phyloP scores from a whole-genome alignment of 2,113 vertebrate genomes.

The Pseudorectes ferrugineus region DNA sequence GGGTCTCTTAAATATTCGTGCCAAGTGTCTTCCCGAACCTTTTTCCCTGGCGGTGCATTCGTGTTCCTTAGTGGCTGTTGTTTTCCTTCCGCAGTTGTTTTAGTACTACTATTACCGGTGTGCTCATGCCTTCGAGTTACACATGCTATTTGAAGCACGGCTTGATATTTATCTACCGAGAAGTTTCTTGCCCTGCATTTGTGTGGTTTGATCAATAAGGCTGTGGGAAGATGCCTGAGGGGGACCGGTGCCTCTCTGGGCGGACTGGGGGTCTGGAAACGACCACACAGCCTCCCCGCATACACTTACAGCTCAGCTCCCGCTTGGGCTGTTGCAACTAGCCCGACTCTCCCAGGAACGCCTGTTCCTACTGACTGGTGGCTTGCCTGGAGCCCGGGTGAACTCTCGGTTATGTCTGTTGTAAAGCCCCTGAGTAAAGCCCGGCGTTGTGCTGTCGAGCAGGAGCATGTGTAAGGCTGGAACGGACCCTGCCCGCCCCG shows the following conservation, averaged over 20 bases:
- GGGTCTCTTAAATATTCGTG: constrained; percentile 31
- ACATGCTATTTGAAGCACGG: not conserved
- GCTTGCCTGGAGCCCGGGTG: not conserved
- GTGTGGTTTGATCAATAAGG: constrained; percentile 28
- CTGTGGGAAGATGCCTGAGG: not conserved
- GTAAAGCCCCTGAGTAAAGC: not conserved
- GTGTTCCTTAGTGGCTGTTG: not conserved
- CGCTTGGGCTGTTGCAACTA: not conserved
- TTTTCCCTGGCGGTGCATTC: constrained; percentile 12
- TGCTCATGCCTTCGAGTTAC: not conserved
- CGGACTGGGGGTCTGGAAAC: not conserved
- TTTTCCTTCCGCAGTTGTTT: not conserved
- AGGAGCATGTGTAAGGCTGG: not conserved
- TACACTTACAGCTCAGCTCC: not conserved
- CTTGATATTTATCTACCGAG: not conserved
- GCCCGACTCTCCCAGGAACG: not conserved
- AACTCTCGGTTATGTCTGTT: not conserved
- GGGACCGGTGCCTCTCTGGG: not conserved
- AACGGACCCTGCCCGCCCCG: not conserved
- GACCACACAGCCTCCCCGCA: not conserved
- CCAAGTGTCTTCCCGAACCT: not conserved
- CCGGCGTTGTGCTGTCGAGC: not conserved
- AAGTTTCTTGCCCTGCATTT: not conserved
- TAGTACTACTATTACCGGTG: not conserved
- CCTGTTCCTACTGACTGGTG: not conserved